phyloP scores from a whole-genome alignment of 37 sponge, comb jelly and placozoan genomes.

The Axinella damicornis region DNA sequence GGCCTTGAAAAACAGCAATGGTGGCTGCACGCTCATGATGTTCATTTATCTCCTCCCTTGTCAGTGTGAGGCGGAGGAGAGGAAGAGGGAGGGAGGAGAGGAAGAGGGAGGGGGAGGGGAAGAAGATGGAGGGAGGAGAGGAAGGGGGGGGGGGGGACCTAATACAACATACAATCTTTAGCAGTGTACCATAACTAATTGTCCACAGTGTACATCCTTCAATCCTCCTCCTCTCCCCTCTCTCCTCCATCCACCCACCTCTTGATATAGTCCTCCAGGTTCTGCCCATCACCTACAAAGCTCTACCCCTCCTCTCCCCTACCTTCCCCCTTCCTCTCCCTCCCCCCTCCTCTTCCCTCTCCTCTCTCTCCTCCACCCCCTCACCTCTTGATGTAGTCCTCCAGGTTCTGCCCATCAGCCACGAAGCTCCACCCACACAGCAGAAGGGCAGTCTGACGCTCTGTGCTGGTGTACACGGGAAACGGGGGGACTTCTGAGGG shows the following conservation, averaged over 20 bases:
- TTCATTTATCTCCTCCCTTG: conserved; percentile 74
- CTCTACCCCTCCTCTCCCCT: too few species aligned
- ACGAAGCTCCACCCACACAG: conserved; percentile 84
- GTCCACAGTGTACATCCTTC: neutral
- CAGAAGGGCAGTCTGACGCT: conserved; percentile 42
- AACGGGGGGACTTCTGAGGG: conserved; percentile 31
- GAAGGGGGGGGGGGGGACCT: too few species aligned
- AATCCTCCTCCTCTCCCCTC: neutral
- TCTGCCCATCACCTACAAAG: conserved; percentile 7
- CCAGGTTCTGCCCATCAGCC: conserved; percentile 20
- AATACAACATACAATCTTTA: too few species aligned
- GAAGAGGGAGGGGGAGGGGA: too few species aligned
- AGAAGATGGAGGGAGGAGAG: too few species aligned
- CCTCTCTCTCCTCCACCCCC: too few species aligned
- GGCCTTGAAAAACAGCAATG: conserved; percentile 81
- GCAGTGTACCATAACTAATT: neutral
- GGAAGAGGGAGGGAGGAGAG: too few species aligned
- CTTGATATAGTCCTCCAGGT: conserved; percentile 70
- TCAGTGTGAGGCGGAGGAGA: too few species aligned
- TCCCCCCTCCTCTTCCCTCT: too few species aligned
- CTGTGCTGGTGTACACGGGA: conserved; percentile 17
- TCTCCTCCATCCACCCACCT: conserved; percentile 57
- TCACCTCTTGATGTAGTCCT: conserved; percentile 73
- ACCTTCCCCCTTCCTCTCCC: too few species aligned
- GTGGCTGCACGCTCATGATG: conserved; percentile 83